Percentiles rank a stretch among this genome's conserved stretches.
phyloP scores from a whole-genome alignment of 2,888 invertebrate genomes.

The Drosophila vallismaia region DNA sequence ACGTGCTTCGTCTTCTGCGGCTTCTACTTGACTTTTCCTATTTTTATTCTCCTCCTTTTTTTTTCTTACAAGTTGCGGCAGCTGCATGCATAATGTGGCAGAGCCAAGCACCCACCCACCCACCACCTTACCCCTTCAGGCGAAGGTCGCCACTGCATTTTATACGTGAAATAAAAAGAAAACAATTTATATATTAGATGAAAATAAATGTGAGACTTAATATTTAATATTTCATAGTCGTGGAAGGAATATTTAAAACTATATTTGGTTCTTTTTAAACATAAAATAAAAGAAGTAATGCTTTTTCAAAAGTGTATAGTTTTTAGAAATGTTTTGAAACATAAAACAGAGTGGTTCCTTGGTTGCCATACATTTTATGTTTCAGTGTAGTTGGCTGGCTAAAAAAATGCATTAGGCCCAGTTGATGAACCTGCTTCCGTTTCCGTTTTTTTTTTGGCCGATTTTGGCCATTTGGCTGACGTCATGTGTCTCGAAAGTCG shows the following conservation, averaged over 20 bases:
- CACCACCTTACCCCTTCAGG: not conserved
- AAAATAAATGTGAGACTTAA: too few species aligned
- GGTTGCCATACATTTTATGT: too few species aligned
- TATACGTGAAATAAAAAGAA: not conserved
- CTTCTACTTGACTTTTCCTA: constrained; percentile 16
- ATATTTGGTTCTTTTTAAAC: not conserved
- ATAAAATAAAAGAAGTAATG: not conserved
- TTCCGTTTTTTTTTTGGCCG: not conserved
- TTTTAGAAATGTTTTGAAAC: not conserved
- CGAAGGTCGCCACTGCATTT: constrained; percentile 49
- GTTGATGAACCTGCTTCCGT: constrained; percentile 30
- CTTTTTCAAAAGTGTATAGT: too few species aligned
- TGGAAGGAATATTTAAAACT: too few species aligned
- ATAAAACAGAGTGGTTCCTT: too few species aligned
- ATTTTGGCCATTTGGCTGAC: constrained; percentile 16
- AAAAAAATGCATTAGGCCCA: constrained; percentile 34
- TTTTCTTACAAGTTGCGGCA: constrained; percentile 57
- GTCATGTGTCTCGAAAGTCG: constrained; percentile 23
- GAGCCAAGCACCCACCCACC: constrained; percentile 1
- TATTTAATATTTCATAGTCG: too few species aligned
- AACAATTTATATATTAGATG: not conserved
- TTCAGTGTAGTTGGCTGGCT: not conserved
- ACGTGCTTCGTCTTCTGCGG: constrained; percentile 40
- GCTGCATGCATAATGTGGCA: constrained; percentile 72
- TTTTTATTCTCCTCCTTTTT: constrained; percentile 10